Conservation (phyloP, 2,888 invertebrate genomes). For the Diadegma fenestrale region DNA sequence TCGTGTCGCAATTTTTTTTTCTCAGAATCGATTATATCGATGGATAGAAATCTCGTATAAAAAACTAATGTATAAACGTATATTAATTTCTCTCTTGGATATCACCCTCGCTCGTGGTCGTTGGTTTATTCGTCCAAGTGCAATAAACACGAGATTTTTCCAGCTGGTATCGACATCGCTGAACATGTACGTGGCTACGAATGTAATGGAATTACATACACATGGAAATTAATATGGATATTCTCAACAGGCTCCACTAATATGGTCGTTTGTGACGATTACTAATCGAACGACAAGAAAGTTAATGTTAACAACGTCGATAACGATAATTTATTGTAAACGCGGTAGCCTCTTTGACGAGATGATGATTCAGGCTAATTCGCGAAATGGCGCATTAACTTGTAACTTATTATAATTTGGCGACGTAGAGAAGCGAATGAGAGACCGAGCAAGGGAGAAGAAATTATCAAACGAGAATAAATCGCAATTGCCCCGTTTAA, state of each 20-base stretch:
- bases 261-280: conserved; percentile 75
- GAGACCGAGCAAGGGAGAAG: conserved; percentile 6
- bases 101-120: conserved; percentile 47
- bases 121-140: conserved; percentile 60
- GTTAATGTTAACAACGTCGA: conserved; percentile 80
- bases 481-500: conserved; percentile 17
- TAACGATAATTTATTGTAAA: conserved; percentile 81
- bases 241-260: conserved; percentile 19
- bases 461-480: conserved; percentile 20
- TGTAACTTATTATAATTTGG: conserved; percentile 59
- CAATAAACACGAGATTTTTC: conserved; percentile 75
- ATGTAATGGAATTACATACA: conserved; percentile 1
- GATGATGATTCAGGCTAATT: conserved; percentile 69
- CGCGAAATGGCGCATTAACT: conserved; percentile 69
- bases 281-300: conserved; percentile 82
- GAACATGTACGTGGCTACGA: background rate
- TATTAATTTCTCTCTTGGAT: conserved; percentile 56
- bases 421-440: background rate
- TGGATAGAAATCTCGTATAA: background rate
- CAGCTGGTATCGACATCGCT: conserved; percentile 71
- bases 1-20: background rate
- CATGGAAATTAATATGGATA: background rate
- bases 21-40: background rate
- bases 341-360: conserved; percentile 71
- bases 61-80: conserved; percentile 39